Evolutionary conservation across 1,140 invertebrate genomes (phyloP).

Genomic region (Drosophila kurseongensis): DNA sequence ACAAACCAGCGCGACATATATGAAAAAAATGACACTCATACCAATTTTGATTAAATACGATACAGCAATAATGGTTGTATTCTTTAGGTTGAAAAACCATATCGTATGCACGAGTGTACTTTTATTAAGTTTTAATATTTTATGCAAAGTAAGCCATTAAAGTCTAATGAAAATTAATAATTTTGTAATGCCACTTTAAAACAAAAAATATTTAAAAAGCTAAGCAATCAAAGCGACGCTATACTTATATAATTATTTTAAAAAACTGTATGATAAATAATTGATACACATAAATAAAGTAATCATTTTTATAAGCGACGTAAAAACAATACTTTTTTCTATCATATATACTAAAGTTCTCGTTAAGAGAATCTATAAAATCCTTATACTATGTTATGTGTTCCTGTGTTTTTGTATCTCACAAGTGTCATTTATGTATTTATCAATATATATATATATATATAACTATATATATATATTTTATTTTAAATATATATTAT

Average conservation of each 20-base stretch:
- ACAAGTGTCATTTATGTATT: constrained; percentile 19
- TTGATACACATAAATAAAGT: constrained; percentile 15
- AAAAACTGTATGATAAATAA: constrained; percentile 4
- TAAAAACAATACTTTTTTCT: constrained; percentile 22
- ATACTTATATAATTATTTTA: constrained; percentile 8
- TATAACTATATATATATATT: constrained; percentile 29
- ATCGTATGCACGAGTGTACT: constrained; percentile 5
- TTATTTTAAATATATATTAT: constrained; percentile 21
- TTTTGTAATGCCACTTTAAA: constrained; percentile 1
- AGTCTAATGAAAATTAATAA: constrained; percentile 9
- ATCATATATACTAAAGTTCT: constrained; percentile 25
- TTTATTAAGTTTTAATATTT: constrained; percentile 23
- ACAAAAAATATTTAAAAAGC: constrained; percentile 16
- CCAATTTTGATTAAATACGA: no score
- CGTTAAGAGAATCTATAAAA: constrained; percentile 21
- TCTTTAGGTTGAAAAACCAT: constrained; percentile 10
- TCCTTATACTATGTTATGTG: constrained; percentile 15
- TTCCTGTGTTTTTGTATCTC: constrained; percentile 23
- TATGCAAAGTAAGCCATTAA: constrained; percentile 17
- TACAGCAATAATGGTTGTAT: background rate
- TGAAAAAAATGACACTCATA: no score
- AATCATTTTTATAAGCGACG: constrained; percentile 30
- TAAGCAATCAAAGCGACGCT: constrained; percentile 5
- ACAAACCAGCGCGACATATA: no score
- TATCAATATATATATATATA: constrained; percentile 18